A percentile compares a stretch with the other conserved stretches of the same genome.
phyloP scores from a whole-genome alignment of 1,140 invertebrate species.

The Coenobita brevimanus region DNA sequence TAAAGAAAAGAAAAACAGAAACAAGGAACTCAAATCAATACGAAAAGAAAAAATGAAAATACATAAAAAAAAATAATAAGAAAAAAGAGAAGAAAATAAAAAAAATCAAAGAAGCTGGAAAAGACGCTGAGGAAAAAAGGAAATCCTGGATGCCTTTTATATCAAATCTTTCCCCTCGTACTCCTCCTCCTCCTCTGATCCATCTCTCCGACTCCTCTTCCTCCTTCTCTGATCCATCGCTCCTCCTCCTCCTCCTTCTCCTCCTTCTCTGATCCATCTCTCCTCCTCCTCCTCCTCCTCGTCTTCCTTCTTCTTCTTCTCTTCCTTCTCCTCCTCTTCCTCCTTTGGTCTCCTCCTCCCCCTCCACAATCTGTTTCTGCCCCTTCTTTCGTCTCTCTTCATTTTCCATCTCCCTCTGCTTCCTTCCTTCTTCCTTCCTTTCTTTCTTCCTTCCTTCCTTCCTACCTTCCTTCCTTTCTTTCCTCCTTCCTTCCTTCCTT shows the following conservation, averaged over 20 bases:
- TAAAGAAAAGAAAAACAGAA: not conserved
- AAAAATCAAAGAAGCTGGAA: not conserved
- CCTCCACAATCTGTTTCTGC: too few species aligned
- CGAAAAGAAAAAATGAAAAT: not conserved
- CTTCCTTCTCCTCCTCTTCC: too few species aligned
- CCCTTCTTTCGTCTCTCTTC: not conserved
- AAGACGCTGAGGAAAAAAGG: not conserved
- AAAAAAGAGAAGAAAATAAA: not conserved
- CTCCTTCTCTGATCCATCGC: not conserved
- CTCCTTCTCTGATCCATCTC: not conserved
- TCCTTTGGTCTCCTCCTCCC: too few species aligned
- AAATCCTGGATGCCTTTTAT: not conserved
- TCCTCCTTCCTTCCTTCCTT: constrained; percentile 2
- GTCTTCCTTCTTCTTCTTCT: too few species aligned
- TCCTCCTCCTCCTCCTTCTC: not conserved
- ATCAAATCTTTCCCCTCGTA: not conserved
- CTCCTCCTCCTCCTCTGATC: not conserved
- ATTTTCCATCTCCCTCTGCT: not conserved
- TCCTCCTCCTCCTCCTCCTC: constrained; percentile 1
- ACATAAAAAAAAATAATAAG: not conserved
- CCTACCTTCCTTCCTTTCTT: too few species aligned
- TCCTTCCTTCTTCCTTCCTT: constrained; percentile 2
- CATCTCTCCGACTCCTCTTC: not conserved
- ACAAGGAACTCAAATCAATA: too few species aligned
- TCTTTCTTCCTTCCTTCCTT: not conserved